Evolutionary conservation across 2,797 vertebrate genomes (phyloP), one percentile per base, ranked within the genome.

Genomic region (Gambusia yucatana): DNA sequence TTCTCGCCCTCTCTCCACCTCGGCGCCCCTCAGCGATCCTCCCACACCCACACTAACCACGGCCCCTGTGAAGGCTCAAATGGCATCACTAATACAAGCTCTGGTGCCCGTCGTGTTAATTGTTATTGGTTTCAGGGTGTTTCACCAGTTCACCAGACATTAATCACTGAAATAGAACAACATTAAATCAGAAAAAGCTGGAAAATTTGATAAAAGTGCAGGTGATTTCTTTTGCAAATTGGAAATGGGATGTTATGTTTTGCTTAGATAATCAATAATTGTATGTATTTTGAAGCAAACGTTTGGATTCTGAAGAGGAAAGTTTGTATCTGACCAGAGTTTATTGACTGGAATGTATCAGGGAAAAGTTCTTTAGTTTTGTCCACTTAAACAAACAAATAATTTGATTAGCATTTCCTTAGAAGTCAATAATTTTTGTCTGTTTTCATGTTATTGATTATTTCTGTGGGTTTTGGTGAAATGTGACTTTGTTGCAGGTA

Each of bases 1-100:
- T 90, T 93, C 89, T 89, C 82, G 72, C 84, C 75, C 78, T 87
- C 75, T 72, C 69, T 90, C 79, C 90, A 82, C 80, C 72, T 90
- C 84, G 88, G 71, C 50, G 75, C 78, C 83, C 82, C 7, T 78
- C 91, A 80, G 84, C 77, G 74, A 48, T 82, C 82, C 84, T 69
- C 89, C 81, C 36, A 75, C 84, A 22, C 7, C 70, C n/a, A 25
- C 85, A 30, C 43, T 30, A 65, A 43, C 78, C 36, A 77, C 47
- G 0, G 20, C 36, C 17, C 11, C 1, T 39, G 20, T 46, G n/a
- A 44, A 61, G 33, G 43, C 39, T 55, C 39, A 22, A 17, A 70
- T 48, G 10, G 25, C 73, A 48, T 2, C n/a, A 25, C 36, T 76
- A 9, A 71, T 83, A 73, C n/a, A 52, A 52, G 44, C 67, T 72